Base-by-base conservation (phyloP, 2,113 vertebrate species). In the Heloderma charlesbogerti region DNA sequence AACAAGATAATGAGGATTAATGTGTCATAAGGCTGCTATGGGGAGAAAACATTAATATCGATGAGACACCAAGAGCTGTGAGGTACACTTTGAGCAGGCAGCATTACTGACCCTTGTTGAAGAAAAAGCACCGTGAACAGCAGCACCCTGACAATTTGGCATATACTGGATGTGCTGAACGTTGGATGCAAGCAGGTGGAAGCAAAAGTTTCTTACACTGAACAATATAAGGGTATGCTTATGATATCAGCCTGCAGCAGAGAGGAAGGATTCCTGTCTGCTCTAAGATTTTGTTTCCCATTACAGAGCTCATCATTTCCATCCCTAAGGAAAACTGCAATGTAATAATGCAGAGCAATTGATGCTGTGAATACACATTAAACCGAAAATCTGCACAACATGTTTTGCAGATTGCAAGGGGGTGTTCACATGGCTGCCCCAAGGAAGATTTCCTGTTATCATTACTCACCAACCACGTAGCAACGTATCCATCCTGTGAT, bases 1-100 rank as follows among this genome's bases (percentile, higher is more conserved):
- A 72, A 72, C 67, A 74, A 63, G 89, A 80, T 86, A 90, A 90
- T 90, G 89, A 86, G 74, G 74, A 90, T 86, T 86, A 90, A 90
- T 90, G 74, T 90, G 74, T 67, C 74, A 71, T 71, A 79, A 69
- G 84, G n/a, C 74, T 54, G 45, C 43, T 85, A 43, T 54, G 40
- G 82, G 81, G 40, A 8, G 6, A n/a, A 57, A 90, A 79, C 63
- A 57, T 90, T 79, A 90, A 69, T 90, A 85, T 57, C 75, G n/a
- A 54, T 86, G 60, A 86, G 78, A 90, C 79, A 51, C n/a, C 79
- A 79, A 31, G 25, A 54, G 45, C 60, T 57, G 40, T 57, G 48
- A 86, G 60, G 45, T 79, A 20, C 78, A 66, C 25, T 67, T 67
- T 90, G 89, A 89, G 40, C 43, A 43, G 74, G 75, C 27, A 69